Conservation (phyloP, 2,113 vertebrate species). For the Amblyornis subalaris region DNA sequence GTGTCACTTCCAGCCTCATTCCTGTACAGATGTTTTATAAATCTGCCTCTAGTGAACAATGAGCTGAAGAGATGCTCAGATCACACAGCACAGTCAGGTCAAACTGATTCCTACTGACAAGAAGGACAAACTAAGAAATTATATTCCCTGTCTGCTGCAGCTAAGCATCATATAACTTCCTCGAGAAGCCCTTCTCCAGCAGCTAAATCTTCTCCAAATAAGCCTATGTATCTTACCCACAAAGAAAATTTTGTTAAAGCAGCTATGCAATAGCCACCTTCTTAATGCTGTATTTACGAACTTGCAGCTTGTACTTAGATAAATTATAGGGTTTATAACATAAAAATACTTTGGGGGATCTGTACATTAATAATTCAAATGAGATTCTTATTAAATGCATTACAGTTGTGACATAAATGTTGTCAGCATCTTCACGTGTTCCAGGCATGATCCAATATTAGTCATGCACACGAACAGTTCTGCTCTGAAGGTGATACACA, state of each 20-base stretch:
- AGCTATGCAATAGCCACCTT: slow-evolving; percentile 48
- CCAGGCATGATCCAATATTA: neutral
- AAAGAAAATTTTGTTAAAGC: slow-evolving; percentile 36
- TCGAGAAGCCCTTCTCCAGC: neutral
- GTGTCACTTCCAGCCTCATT: neutral
- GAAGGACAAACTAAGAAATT: neutral
- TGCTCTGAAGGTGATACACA: neutral
- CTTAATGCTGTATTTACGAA: slow-evolving; percentile 39
- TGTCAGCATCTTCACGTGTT: neutral
- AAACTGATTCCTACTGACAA: neutral
- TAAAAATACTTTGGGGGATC: neutral
- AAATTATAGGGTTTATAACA: slow-evolving; percentile 57
- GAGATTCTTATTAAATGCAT: slow-evolving; percentile 54
- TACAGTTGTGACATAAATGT: slow-evolving; percentile 14
- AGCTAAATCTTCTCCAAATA: slow-evolving; percentile 30
- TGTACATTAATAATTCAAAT: slow-evolving; percentile 53
- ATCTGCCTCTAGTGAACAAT: neutral
- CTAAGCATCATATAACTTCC: neutral
- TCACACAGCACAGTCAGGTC: neutral
- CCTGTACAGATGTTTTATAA: neutral
- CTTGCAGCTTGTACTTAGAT: slow-evolving; percentile 42
- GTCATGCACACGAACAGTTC: neutral
- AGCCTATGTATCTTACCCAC: slow-evolving; percentile 34
- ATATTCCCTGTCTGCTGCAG: slow-evolving; percentile 26
- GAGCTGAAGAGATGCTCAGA: neutral